Evolutionary conservation across 2,888 invertebrate species (phyloP).

Genomic region (Dasypolia templi): DNA sequence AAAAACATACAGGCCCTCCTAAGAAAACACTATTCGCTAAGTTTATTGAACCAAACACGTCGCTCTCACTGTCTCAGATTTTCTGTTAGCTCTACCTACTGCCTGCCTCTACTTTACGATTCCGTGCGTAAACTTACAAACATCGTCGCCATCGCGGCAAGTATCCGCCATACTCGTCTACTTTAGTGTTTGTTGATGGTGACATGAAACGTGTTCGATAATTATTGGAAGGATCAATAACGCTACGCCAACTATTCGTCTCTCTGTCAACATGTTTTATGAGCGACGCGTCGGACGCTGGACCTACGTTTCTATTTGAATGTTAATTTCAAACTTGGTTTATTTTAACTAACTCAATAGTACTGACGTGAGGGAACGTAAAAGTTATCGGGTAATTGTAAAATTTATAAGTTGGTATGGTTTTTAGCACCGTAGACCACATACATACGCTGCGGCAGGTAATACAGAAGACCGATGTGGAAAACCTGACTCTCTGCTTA

Average conservation of each 20-base stretch:
- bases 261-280: conserved; percentile 87
- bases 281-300: conserved; percentile 80
- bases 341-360: conserved; percentile 79
- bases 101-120: conserved; percentile 86
- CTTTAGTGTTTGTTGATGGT: conserved; percentile 88
- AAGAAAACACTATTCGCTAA: conserved; percentile 59
- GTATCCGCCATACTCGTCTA: conserved; percentile 85
- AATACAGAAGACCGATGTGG: too few relatives aligned
- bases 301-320: conserved; percentile 87
- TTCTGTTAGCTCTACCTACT: conserved; percentile 89
- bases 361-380: conserved; percentile 65
- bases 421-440: too few relatives aligned
- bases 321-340: conserved; percentile 85
- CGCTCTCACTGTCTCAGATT: conserved; percentile 80
- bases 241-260: conserved; percentile 88
- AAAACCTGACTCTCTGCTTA: too few relatives aligned
- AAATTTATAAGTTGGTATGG: conserved; percentile 14
- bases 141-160: conserved; percentile 76
- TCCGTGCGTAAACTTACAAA: conserved; percentile 88
- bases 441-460: too few relatives aligned
- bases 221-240: conserved; percentile 91
- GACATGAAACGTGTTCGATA: conserved; percentile 90
- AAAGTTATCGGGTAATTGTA: conserved; percentile 41
- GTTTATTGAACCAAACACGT: conserved; percentile 71
- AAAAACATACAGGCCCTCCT: conserved; percentile 70